These are phyloP conservation scores for Cosmia pyralina DNA, from an alignment of 2,888 invertebrate species.

Conservation along the genomic window DNA sequence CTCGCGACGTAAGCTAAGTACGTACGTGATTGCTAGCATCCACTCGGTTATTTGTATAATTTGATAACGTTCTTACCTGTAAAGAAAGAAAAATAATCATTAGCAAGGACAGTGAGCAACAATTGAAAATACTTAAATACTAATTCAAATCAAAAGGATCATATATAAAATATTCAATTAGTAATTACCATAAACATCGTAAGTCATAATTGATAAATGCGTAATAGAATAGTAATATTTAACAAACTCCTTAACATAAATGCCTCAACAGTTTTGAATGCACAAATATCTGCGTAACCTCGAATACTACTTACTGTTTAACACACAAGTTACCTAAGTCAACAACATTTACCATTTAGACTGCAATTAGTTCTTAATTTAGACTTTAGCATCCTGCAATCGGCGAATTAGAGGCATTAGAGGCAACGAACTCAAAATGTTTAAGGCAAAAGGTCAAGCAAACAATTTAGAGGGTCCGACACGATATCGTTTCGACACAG, in stretches of 20 bases:
- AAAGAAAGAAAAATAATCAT: slow-evolving; percentile 27
- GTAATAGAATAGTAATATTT: slow-evolving; percentile 8
- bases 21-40: slow-evolving; percentile 30
- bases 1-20: not conserved
- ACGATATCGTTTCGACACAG: slow-evolving; percentile 73
- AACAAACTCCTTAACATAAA: slow-evolving; percentile 41
- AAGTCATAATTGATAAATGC: slow-evolving; percentile 27
- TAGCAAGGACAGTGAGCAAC: not conserved
- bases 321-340: slow-evolving; percentile 45
- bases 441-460: slow-evolving; percentile 80
- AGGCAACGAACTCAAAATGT: slow-evolving; percentile 68
- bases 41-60: not conserved
- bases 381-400: slow-evolving; percentile 68
- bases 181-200: not conserved
- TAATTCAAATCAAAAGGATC: not conserved
- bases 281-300: slow-evolving; percentile 39
- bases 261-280: slow-evolving; percentile 17
- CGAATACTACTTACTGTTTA: slow-evolving; percentile 19
- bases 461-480: slow-evolving; percentile 77
- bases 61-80: slow-evolving; percentile 43
- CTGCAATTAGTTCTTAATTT: slow-evolving; percentile 65
- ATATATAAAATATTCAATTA: not conserved
- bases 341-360: slow-evolving; percentile 50
- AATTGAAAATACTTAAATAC: not conserved
- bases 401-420: slow-evolving; percentile 58